phyloP scores from a whole-genome alignment of 2,888 invertebrate genomes.

The Drosophila borealis region DNA sequence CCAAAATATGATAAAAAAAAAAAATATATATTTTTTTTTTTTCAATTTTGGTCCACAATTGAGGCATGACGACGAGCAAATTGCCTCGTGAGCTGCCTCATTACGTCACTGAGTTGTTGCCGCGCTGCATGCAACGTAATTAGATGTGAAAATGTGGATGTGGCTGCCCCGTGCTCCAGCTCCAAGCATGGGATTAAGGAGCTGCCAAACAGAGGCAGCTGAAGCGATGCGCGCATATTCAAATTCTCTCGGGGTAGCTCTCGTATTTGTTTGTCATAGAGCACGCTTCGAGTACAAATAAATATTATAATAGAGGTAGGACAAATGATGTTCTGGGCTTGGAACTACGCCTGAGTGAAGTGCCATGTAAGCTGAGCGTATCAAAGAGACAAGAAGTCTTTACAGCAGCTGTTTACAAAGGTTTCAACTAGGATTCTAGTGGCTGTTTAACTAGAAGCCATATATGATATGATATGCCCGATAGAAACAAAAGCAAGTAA shows the following conservation, averaged over 20 bases:
- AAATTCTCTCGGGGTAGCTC: constrained; percentile 34
- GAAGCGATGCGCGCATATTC: constrained; percentile 36
- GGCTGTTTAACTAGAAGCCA: no score
- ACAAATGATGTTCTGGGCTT: constrained; percentile 4
- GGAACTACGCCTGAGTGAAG: constrained; percentile 43
- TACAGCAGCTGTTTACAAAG: constrained; percentile 16
- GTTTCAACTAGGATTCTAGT: neutral
- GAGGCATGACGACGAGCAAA: constrained; percentile 79
- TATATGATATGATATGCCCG: no score
- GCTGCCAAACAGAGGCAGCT: constrained; percentile 32
- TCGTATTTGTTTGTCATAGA: constrained; percentile 48
- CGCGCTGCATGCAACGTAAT: constrained; percentile 58
- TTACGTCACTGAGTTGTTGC: constrained; percentile 82
- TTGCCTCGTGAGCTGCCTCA: constrained; percentile 75
- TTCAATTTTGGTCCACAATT: constrained; percentile 76
- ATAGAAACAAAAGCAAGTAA: no score
- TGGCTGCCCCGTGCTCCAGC: constrained; percentile 23
- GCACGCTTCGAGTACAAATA: constrained; percentile 31
- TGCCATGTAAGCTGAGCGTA: constrained; percentile 4
- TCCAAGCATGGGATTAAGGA: constrained; percentile 36
- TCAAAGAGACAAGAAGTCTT: neutral
- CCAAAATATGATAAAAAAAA: constrained; percentile 69
- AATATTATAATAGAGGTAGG: constrained; percentile 30
- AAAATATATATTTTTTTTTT: constrained; percentile 21
- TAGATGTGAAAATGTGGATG: constrained; percentile 52